These are phyloP conservation scores for Trachelus tabidus DNA, from an alignment of 2,888 invertebrate species.

Conservation along the genomic window DNA sequence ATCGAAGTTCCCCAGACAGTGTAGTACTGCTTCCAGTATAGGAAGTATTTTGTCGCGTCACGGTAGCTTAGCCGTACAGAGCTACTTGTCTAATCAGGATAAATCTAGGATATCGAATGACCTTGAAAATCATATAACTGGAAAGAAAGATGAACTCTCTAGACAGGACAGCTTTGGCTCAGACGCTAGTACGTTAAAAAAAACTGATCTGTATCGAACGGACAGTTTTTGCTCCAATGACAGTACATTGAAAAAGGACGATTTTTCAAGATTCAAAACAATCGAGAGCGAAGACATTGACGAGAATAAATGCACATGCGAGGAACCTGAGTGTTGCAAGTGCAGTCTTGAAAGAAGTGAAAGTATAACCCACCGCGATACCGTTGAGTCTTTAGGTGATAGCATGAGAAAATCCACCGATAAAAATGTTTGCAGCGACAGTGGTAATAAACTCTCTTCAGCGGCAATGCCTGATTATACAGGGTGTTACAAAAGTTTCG, in stretches of 20 bases:
- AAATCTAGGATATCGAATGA: background rate
- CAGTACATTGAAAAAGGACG: constrained; percentile 40
- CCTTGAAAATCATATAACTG: background rate
- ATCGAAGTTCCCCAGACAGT: constrained; percentile 35
- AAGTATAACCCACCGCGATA: constrained; percentile 7
- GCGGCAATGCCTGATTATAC: constrained; percentile 29
- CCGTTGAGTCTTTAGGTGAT: constrained; percentile 6
- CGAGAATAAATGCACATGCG: constrained; percentile 10
- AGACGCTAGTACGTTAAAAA: constrained; percentile 37
- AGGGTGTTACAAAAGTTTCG: constrained; percentile 45
- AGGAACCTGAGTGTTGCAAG: constrained; percentile 7
- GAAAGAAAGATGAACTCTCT: constrained; percentile 15
- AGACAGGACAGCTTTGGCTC: constrained; percentile 38
- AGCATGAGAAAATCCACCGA: background rate
- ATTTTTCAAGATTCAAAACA: constrained; percentile 20
- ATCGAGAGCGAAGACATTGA: background rate
- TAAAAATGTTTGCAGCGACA: background rate
- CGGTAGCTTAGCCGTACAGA: constrained; percentile 35
- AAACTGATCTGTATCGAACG: constrained; percentile 35
- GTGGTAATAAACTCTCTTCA: constrained; percentile 6
- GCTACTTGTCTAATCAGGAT: background rate
- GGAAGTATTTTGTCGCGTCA: constrained; percentile 48
- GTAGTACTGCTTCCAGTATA: constrained; percentile 41
- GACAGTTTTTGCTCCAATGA: constrained; percentile 50
- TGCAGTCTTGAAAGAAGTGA: constrained; percentile 2